Evolutionary conservation across 1,140 invertebrate species (phyloP).

Genomic region (Eupeodes corollae): DNA sequence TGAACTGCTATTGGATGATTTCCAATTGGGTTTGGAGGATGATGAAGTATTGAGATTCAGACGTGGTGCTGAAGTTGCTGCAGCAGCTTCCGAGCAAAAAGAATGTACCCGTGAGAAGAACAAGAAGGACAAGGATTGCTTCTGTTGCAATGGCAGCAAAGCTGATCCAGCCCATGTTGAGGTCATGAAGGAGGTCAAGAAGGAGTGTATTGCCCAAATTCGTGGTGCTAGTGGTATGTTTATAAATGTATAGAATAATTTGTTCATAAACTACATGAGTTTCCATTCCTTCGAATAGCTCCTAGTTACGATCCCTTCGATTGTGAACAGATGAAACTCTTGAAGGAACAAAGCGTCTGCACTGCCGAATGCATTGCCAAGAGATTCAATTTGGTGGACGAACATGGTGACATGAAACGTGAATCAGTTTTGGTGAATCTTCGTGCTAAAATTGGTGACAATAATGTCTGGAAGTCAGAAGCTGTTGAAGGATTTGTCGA

Average conservation of each 20-base stretch:
- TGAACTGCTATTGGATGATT: too few species aligned
- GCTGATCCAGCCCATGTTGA: slow-evolving; percentile 1
- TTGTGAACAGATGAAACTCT: slow-evolving; percentile 7
- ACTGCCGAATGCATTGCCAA: slow-evolving; percentile 7
- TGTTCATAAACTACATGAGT: neutral
- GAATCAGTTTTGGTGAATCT: slow-evolving; percentile 3
- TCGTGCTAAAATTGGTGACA: neutral
- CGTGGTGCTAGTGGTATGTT: slow-evolving; percentile 6
- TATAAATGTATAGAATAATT: neutral
- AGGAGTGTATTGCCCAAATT: slow-evolving; percentile 6
- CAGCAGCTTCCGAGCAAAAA: too few species aligned
- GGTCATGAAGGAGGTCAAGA: slow-evolving; percentile 3
- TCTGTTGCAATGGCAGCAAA: slow-evolving; percentile 3
- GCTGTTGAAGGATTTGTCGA: slow-evolving; percentile 7
- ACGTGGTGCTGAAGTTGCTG: too few species aligned
- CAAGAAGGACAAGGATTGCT: slow-evolving; percentile 1
- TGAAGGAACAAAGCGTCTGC: slow-evolving; percentile 9
- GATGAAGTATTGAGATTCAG: too few species aligned
- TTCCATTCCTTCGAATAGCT: neutral
- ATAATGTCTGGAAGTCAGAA: neutral
- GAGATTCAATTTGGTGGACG: slow-evolving; percentile 3
- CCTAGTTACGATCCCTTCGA: slow-evolving; percentile 7
- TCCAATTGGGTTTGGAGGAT: too few species aligned
- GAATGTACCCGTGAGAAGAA: too few species aligned
- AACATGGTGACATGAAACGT: slow-evolving; percentile 5